Base-by-base conservation (phyloP, 2,797 vertebrate genomes). In the Meriones psammophilus region DNA sequence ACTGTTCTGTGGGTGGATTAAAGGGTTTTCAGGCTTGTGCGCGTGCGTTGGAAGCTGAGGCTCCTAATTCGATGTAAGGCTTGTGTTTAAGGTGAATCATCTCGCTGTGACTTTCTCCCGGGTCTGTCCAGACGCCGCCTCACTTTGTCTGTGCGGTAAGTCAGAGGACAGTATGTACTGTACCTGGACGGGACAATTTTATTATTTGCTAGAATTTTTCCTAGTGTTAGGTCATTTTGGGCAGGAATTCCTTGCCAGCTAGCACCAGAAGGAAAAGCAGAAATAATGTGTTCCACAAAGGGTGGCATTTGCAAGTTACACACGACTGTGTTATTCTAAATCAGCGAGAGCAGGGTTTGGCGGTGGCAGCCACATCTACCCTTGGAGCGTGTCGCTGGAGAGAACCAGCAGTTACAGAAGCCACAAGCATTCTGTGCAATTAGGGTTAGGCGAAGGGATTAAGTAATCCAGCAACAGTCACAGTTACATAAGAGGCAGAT, bases 191-290 rank as follows among this genome's bases (percentile, higher is more conserved):
- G 96, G 87, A 87, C 54, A 6, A 87, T 97, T 97, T 95, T 96
- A 96, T 97, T 98, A 96, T 97, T 98, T 96, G 94, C 97, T 91
- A 96, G 98, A 92, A 97, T 97, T 97, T 98, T 98, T 98, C 98
- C 98, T 60, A 0, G 58, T 93, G 95, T 90, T 97, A 97, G 93
- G 93, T 98, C 4, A 98, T 98, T 98, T 98, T 68, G 95, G 97
- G 83, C 94, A 98, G 93, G 76, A 98, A 87, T 83, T 94, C 28
- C 7, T 96, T 98, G 96, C 97, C 98, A 98, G 46, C 92, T 96
- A 95, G 94, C 96, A 96, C 93, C 88, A 97, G 96, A 97, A 97
- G 74, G 84, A 96, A 98, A 98, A 98, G 94, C 95, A 98, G 98
- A 97, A 98, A 98, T 97, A 97, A 97, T 89, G 88, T 94, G 89